Percentiles rank a stretch among this genome's conserved stretches.
Conservation (phyloP, 2,797 vertebrate genomes). For the Notolepis coatsorum region DNA sequence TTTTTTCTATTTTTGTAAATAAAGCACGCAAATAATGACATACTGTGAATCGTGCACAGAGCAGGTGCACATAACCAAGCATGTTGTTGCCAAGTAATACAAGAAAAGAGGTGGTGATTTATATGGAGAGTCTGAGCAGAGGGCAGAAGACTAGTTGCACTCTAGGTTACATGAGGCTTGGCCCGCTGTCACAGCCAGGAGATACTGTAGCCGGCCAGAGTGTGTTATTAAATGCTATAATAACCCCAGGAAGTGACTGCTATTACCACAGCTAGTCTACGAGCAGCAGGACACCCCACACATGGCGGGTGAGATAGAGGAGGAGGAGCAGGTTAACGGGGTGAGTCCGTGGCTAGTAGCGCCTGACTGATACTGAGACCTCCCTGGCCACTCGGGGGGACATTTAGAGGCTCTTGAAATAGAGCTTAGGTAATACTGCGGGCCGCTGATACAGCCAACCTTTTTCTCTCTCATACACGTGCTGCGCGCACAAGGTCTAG, state of each 20-base stretch:
- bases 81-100: neutral
- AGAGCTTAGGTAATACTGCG: conserved; percentile 24
- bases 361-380: conserved; percentile 15
- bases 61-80: neutral
- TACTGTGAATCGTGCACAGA: too few species aligned
- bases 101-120: too few species aligned
- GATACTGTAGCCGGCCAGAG: too few species aligned
- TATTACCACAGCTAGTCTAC: conserved; percentile 18
- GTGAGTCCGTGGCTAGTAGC: neutral
- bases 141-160: too few species aligned
- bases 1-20: too few species aligned
- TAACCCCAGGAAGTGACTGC: neutral
- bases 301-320: neutral
- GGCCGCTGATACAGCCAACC: conserved; percentile 22
- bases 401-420: conserved; percentile 47
- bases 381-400: conserved; percentile 10
- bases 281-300: neutral
- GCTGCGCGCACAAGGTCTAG: too few species aligned
- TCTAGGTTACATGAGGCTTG: too few species aligned
- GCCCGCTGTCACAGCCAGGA: too few species aligned
- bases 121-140: too few species aligned
- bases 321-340: neutral
- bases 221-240: too few species aligned
- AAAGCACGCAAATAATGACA: too few species aligned
- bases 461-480: too few species aligned